Evolutionary conservation across 2,113 vertebrate genomes (phyloP), one percentile per base, ranked within the genome.

Genomic region (Phodopus roborovskii): DNA sequence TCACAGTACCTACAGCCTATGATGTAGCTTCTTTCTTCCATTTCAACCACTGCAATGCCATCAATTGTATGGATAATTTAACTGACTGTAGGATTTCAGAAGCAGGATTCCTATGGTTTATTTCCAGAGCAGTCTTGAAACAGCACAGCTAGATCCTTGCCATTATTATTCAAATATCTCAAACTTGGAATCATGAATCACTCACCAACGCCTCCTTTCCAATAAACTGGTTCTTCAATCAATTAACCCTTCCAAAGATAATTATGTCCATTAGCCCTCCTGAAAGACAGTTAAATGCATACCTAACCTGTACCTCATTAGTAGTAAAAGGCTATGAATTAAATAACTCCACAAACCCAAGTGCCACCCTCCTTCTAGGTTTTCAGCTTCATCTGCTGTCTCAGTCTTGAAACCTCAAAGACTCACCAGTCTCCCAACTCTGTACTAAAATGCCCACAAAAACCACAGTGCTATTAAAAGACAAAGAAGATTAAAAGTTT

Each of bases 281-380:
- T 87, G n/a, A 91, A 93, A 95, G 92, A 91, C 16, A 94, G 8
- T 97, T 82, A 91, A 94, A 95, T 91, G 36, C 91, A 92, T n/a
- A 88, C 19, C 68, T 50, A 86, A 71, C 20, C 50, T 86, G 24
- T 84, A 75, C 42, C 50, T 94, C 70, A 96, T 75, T 56, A 88
- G 39, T 20, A 94, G 33, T 74, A 96, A 77, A 94, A 64, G 26
- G 39, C 26, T 71, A 87, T 50, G 56, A 93, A 92, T 42, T 90
- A 45, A 92, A 73, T 64, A 77, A 89, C 64, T 92, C 36, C 60
- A 97, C 70, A 95, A 64, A 87, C 66, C 75, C 62, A 96, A 30
- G 74, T 79, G 83, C 30, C 20, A 92, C 92, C 64, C 64, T 75
- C 93, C 11, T 68, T 26, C 83, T 86, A 68, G 94, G 48, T 19